phyloP scores from a whole-genome alignment of 2,888 invertebrate species.

The Troides oblongomaculatus region DNA sequence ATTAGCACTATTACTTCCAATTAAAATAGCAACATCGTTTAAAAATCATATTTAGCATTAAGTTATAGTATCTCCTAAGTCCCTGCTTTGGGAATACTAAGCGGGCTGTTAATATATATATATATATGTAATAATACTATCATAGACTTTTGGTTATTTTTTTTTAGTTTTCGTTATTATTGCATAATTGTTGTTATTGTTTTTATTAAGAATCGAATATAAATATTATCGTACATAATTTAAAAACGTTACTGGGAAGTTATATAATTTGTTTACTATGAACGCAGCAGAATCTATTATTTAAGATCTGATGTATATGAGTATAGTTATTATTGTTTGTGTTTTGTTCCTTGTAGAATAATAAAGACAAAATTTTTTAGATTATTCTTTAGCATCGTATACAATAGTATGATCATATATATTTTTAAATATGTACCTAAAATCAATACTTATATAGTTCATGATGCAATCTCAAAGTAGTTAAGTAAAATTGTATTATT shows the following conservation, averaged over 20 bases:
- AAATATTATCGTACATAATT: neutral
- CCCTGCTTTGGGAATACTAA: too few species aligned
- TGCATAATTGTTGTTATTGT: neutral
- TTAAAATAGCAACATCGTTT: too few species aligned
- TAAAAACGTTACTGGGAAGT: neutral
- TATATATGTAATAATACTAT: too few species aligned
- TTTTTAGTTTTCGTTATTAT: neutral
- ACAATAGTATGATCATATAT: neutral
- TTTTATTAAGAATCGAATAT: neutral
- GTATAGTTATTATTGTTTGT: neutral
- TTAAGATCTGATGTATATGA: conserved; percentile 3
- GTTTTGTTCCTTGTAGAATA: neutral
- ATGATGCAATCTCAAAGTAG: neutral
- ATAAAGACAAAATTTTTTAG: neutral
- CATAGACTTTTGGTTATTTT: too few species aligned
- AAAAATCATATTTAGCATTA: too few species aligned
- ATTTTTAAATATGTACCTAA: too few species aligned
- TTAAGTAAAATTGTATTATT: too few species aligned
- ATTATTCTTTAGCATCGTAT: neutral
- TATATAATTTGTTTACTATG: neutral
- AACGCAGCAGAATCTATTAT: neutral
- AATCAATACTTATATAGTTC: neutral
- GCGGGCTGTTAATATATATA: too few species aligned
- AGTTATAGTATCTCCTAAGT: too few species aligned
- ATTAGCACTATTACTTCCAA: too few species aligned